Evolutionary conservation across 2,797 vertebrate genomes (phyloP).

Genomic region (Anguilla pacifica): DNA sequence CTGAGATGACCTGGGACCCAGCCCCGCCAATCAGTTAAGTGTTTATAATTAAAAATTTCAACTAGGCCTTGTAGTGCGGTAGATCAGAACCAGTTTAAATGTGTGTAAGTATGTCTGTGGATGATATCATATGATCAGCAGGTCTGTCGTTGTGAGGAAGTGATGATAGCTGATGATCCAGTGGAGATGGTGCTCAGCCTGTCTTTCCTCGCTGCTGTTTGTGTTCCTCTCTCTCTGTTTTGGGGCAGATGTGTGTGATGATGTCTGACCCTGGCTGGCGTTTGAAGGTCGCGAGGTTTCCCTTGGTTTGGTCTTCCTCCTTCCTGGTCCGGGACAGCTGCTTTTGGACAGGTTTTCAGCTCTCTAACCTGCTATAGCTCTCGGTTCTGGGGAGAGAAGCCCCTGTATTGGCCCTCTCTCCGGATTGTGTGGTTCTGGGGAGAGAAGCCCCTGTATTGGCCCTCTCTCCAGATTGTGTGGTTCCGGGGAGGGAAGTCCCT

Average conservation of each 20-base stretch:
- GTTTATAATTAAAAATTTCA: not conserved
- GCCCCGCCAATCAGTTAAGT: too few species aligned
- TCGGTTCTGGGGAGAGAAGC: not conserved
- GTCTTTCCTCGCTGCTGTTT: not conserved
- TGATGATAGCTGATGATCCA: not conserved
- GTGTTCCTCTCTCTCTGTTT: not conserved
- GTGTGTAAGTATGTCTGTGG: not conserved
- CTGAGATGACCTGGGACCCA: too few species aligned
- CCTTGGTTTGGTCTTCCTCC: not conserved
- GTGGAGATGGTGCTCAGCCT: not conserved
- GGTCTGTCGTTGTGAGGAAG: not conserved
- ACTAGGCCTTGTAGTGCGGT: not conserved
- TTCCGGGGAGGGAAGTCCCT: not conserved
- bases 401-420: not conserved
- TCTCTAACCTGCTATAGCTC: not conserved
- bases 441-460: not conserved
- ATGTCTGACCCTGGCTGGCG: not conserved
- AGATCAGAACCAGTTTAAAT: not conserved
- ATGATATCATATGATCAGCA: not conserved
- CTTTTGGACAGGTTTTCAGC: not conserved
- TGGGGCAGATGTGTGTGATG: not conserved
- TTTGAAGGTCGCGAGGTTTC: not conserved
- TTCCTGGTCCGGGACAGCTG: not conserved
- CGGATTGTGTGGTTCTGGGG: not conserved
- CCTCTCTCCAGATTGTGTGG: not conserved